Evolutionary conservation across 2,113 vertebrate species (phyloP), one percentile per base, ranked within the genome.

Genomic region (Cnemophilus loriae): DNA sequence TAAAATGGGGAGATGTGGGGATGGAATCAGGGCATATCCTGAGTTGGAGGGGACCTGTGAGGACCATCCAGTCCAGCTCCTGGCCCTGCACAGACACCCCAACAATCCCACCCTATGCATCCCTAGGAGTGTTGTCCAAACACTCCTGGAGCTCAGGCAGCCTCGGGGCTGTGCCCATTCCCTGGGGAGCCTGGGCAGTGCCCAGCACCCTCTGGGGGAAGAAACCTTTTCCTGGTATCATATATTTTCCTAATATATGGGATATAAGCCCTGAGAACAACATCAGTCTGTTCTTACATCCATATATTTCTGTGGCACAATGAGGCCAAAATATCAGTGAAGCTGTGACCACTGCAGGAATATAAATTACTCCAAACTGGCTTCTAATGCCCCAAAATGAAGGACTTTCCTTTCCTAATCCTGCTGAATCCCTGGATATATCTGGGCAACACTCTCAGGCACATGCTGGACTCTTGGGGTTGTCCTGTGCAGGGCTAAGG

Each of bases 141-240:
- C 0, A 0, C 0, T 52, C 3, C 77, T 60, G n/a, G 46, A 82
- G 61, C 52, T 80, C 67, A 50, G 75, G 9, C 0, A 67, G 69
- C 46, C 33, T 74, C n/a, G 37, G 44, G 33, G 24, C 20, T 6
- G 16, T 89, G n/a, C 1, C 17, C 22, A 30, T n/a, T 39, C 6
- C 33, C 6, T n/a, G 69, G 7, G 33, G 37, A 75, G 16, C 22
- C 50, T 52, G 52, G 0, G 1, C 42, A 37, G 17, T 57, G 42
- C 0, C 57, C 10, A 44, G 0, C 28, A 67, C 19, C 6, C 33
- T 82, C 28, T 75, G 39, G 78, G 16, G 3, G n/a, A n/a, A 24
- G 17, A 23, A 46, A 68, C 3, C 5, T 60, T 67, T 75, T 26
- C 28, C 39, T 74, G 5, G 3, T 22, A 21, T 8, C 8, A 6